phyloP scores from a whole-genome alignment of 2,888 invertebrate genomes.

The Merodon equestris region DNA sequence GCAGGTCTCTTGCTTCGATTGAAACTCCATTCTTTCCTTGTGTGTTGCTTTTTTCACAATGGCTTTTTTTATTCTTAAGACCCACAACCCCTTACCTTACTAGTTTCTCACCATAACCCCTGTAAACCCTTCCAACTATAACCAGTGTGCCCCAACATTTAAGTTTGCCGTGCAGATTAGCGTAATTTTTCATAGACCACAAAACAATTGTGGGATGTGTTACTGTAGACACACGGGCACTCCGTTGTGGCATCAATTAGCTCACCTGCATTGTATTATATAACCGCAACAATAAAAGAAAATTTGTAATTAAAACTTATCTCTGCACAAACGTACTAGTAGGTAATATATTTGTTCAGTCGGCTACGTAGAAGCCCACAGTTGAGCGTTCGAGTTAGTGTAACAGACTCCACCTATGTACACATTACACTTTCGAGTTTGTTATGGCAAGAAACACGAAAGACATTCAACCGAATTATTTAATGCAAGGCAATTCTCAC shows the following conservation, averaged over 20 bases:
- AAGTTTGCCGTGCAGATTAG: too few relatives aligned
- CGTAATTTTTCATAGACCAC: too few relatives aligned
- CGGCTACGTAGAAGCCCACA: slow-evolving; percentile 7
- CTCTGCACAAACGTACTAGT: neutral
- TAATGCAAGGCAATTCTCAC: slow-evolving; percentile 4
- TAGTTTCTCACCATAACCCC: too few relatives aligned
- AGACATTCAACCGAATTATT: slow-evolving; percentile 34
- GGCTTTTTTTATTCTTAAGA: too few relatives aligned
- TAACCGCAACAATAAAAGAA: slow-evolving; percentile 47
- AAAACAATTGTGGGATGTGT: neutral
- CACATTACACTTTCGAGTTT: slow-evolving; percentile 17
- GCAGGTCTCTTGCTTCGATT: too few relatives aligned
- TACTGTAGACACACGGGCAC: neutral
- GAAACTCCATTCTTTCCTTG: too few relatives aligned
- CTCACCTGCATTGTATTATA: slow-evolving; percentile 35
- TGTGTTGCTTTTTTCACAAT: too few relatives aligned
- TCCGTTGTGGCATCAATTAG: slow-evolving; percentile 38
- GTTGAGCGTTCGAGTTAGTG: slow-evolving; percentile 18
- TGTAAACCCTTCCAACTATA: too few relatives aligned
- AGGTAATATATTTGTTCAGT: slow-evolving; percentile 18
- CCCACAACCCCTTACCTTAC: too few relatives aligned
- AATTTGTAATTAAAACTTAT: slow-evolving; percentile 45
- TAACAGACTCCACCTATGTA: slow-evolving; percentile 28
- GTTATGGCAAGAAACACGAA: neutral
- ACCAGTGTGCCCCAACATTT: too few relatives aligned